These are phyloP conservation scores for Neoitamus cyanurus DNA, from an alignment of 2,888 invertebrate genomes.

Conservation along the genomic window DNA sequence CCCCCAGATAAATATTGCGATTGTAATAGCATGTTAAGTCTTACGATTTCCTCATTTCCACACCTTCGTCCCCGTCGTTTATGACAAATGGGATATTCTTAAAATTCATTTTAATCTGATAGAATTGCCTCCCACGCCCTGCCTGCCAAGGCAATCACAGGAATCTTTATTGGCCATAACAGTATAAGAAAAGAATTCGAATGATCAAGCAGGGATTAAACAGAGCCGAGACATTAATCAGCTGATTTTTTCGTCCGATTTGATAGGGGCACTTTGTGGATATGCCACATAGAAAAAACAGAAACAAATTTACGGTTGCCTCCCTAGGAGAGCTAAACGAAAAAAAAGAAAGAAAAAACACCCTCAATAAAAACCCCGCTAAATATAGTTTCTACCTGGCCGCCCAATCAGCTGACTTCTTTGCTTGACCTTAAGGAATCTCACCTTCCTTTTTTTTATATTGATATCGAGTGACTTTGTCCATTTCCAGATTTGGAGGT, in stretches of 20 bases:
- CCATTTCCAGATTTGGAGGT: constrained; percentile 12
- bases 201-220: not conserved
- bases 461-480: not conserved
- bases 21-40: not conserved
- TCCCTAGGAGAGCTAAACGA: not conserved
- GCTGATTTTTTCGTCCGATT: constrained; percentile 8
- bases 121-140: not conserved
- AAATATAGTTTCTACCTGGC: not conserved
- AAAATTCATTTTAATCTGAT: not conserved
- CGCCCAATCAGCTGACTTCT: constrained; percentile 21
- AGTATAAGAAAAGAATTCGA: not conserved
- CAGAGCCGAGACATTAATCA: constrained; percentile 2
- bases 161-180: not conserved
- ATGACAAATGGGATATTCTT: not conserved
- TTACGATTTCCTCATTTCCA: not conserved
- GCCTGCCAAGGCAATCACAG: not conserved
- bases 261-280: constrained; percentile 12
- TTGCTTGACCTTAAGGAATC: constrained; percentile 18
- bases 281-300: not conserved
- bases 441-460: not conserved
- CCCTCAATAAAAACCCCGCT: not conserved
- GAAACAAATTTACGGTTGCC: constrained; percentile 16
- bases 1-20: not conserved
- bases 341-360: not conserved
- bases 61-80: not conserved